Evolutionary conservation across 1,140 invertebrate genomes (phyloP).

Genomic region (Dendroctonus ponderosae): DNA sequence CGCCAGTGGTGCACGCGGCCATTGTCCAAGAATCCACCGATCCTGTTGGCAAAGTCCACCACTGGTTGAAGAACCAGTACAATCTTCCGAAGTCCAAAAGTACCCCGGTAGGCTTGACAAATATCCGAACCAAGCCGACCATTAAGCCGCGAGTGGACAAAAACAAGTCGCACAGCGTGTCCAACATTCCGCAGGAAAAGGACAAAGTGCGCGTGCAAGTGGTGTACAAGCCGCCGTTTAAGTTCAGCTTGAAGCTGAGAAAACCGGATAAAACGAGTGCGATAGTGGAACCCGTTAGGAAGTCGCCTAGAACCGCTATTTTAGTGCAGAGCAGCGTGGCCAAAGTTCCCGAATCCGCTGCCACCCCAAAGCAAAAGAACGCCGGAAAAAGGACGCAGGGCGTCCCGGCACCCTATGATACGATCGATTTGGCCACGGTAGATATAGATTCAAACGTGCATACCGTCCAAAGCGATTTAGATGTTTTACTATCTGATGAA

Average conservation of each 20-base stretch:
- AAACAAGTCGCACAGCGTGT: constrained; percentile 51
- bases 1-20: constrained; percentile 44
- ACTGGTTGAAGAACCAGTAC: constrained; percentile 71
- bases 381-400: no score
- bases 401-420: constrained; percentile 21
- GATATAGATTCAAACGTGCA: constrained; percentile 58
- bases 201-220: constrained; percentile 75
- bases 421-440: constrained; percentile 32
- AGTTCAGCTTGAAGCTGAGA: constrained; percentile 76
- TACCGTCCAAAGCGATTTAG: constrained; percentile 63
- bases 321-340: constrained; percentile 50
- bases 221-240: constrained; percentile 82
- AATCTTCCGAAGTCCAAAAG: constrained; percentile 68
- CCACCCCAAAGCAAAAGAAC: neutral
- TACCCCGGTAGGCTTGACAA: constrained; percentile 63
- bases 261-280: constrained; percentile 62
- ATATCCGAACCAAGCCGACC: constrained; percentile 44
- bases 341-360: constrained; percentile 17
- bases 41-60: constrained; percentile 77
- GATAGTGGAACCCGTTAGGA: constrained; percentile 38
- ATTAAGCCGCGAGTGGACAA: constrained; percentile 49
- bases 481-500: constrained; percentile 60
- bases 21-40: constrained; percentile 59
- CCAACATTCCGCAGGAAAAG: constrained; percentile 55
- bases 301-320: constrained; percentile 53